Evolutionary conservation across 2,888 invertebrate genomes (phyloP), one percentile per base, ranked within the genome.

Genomic region (Lysandra coridon): DNA sequence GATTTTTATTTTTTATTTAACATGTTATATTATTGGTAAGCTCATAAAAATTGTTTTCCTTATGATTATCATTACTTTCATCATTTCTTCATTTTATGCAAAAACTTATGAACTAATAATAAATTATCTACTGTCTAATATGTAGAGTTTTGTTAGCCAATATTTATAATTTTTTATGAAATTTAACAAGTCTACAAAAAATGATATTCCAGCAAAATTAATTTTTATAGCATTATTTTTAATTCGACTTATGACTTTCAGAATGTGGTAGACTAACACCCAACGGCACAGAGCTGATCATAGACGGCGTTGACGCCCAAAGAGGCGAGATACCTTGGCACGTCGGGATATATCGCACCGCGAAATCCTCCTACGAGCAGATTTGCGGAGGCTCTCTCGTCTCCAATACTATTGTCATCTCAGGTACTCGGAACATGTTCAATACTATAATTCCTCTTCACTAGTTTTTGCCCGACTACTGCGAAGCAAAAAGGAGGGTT

Each of bases 381-480:
- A 94, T 95, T 81, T 96, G 96, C 80, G 95, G 96, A 0, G 95
- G 95, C 0, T 93, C 95, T 0, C 87, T 96, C 1, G 88, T 96
- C 80, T 89, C 86, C 74, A 86, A 83, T 23, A 85, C 80, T 0
- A 83, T 87, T 0, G 86, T 91, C 4, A 84, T 92, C 76, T 89
- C 91, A 37, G 92, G 91, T 91, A 44, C 7, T 6, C 14, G 69
- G 53, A 49, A 23, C 57, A 17, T 57, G 4, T 30, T 1, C 49
- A 44, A 10, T 44, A 53, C 53, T 53, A 14, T 23, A 23, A 23
- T 53, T 53, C 4, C 53, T 53, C 14, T 53, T 53, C 53, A 14
- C 3, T 12, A 14, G 14, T 14, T 57, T 57, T 49, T 12, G 2
- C 49, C 49, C 49, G 12, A 49, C 49, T 44, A 44, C 10, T 1